Evolutionary conservation across 1,140 invertebrate species (phyloP).

Genomic region (Philaenus spumarius): DNA sequence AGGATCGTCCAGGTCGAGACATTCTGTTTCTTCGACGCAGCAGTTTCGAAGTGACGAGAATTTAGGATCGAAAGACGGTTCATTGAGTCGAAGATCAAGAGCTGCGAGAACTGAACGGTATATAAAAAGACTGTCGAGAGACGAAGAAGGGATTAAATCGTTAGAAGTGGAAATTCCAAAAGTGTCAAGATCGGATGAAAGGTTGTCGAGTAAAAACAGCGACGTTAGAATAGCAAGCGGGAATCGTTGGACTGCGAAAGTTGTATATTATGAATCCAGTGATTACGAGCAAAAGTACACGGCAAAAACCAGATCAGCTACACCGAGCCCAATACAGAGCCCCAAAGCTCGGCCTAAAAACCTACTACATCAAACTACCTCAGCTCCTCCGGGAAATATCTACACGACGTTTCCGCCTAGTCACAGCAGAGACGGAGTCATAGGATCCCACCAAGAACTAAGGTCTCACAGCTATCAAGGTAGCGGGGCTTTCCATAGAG

Average conservation of each 20-base stretch:
- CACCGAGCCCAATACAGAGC: conserved; percentile 31
- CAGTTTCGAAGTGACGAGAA: conserved; percentile 60
- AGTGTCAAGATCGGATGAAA: conserved; percentile 10
- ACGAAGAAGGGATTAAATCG: conserved; percentile 43
- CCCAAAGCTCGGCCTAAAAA: conserved; percentile 21
- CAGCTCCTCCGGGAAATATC: conserved; percentile 14
- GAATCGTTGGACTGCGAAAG: conserved; percentile 30
- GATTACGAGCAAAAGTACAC: conserved; percentile 31
- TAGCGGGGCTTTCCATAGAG: background rate
- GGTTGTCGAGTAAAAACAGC: conserved; percentile 1
- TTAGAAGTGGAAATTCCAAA: background rate
- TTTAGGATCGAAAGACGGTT: conserved; percentile 49
- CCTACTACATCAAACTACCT: conserved; percentile 12
- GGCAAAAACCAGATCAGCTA: conserved; percentile 26
- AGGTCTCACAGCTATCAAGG: conserved; percentile 2
- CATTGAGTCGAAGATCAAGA: conserved; percentile 47
- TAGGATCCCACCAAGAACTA: conserved; percentile 14
- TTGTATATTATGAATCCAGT: conserved; percentile 34
- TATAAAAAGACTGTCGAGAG: conserved; percentile 61
- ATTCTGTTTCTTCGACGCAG: conserved; percentile 37
- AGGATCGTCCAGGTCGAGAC: conserved; percentile 32
- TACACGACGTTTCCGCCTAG: conserved; percentile 10
- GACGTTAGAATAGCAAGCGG: conserved; percentile 12
- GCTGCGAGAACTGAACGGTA: conserved; percentile 70
- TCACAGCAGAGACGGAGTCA: conserved; percentile 12